Conservation (phyloP, 2,888 invertebrate genomes). For the Agriopis marginaria region DNA sequence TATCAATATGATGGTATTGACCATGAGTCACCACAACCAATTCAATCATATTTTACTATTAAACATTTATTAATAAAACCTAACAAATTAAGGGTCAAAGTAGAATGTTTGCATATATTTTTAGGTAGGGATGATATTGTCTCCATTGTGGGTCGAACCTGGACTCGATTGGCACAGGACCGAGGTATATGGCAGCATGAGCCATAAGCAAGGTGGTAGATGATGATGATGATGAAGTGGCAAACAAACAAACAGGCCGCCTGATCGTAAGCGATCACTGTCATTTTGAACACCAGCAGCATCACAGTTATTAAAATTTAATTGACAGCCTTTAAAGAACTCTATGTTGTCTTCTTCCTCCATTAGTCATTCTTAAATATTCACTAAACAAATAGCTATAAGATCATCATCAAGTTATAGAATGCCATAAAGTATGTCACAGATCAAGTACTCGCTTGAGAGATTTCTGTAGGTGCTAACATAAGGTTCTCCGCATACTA, state of each 20-base stretch:
- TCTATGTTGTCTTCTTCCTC: background rate
- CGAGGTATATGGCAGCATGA: too few relatives aligned
- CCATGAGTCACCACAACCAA: constrained; percentile 34
- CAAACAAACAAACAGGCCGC: background rate
- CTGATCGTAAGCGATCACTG: background rate
- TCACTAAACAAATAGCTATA: constrained; percentile 38
- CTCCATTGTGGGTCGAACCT: too few relatives aligned
- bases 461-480: constrained; percentile 31
- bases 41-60: constrained; percentile 11
- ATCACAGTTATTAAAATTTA: too few relatives aligned
- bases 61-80: too few relatives aligned
- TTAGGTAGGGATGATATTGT: too few relatives aligned
- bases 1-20: background rate
- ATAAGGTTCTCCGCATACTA: constrained; percentile 19
- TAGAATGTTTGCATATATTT: too few relatives aligned
- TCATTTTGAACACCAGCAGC: background rate
- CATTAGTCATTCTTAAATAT: constrained; percentile 29
- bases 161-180: too few relatives aligned
- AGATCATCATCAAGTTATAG: constrained; percentile 42
- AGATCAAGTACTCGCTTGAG: constrained; percentile 19
- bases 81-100: too few relatives aligned
- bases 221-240: background rate
- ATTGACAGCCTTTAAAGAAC: too few relatives aligned
- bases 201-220: too few relatives aligned
- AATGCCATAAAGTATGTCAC: constrained; percentile 24